Evolutionary conservation across 2,888 invertebrate species (phyloP), one percentile per base, ranked within the genome.

Genomic region (Andrena marginata): DNA sequence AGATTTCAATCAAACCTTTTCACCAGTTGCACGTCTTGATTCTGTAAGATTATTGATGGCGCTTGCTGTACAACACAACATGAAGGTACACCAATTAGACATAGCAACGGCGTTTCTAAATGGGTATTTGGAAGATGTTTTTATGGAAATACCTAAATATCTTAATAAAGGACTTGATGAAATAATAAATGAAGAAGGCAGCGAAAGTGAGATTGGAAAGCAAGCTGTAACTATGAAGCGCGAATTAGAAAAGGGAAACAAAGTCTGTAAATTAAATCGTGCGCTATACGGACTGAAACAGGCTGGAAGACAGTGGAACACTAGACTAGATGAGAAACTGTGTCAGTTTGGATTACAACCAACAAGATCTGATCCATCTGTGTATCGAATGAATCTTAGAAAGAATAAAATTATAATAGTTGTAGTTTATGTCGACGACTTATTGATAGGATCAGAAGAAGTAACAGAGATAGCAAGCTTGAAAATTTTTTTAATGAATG

Each of bases 231-330:
- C 16, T 4, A 33, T 33, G 20, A 20, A 10, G 4, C 3, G 10
- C 4, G 35, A 35, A 20, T 8, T n/a, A 31, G 31, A 63, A 33
- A 29, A 35, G 4, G 62, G 8, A 13, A 63, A 63, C 33, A 63
- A 63, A 20, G 33, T 63, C 3, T 63, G 62, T 3, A 63, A 33
- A 35, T 8, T 35, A 10, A 63, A 63, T 35, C 62, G 62, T 20
- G 35, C 62, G 1, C 31, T 63, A 3, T 63, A 63, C 20, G 35
- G 62, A 4, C 33, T 63, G 5, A 63, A 63, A 8, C 62, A 63
- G 20, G 33, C 35, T 10, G 62, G 62, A 10, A 63, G 62, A 35
- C 62, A 63, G 33, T 63, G 62, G 62, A 10, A 63, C 3, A 63
- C 20, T 4, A 33, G 20, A 35, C 2, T 35, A 20, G 31, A 63